Conservation (phyloP, 2,888 invertebrate species). For the Hedya salicella region DNA sequence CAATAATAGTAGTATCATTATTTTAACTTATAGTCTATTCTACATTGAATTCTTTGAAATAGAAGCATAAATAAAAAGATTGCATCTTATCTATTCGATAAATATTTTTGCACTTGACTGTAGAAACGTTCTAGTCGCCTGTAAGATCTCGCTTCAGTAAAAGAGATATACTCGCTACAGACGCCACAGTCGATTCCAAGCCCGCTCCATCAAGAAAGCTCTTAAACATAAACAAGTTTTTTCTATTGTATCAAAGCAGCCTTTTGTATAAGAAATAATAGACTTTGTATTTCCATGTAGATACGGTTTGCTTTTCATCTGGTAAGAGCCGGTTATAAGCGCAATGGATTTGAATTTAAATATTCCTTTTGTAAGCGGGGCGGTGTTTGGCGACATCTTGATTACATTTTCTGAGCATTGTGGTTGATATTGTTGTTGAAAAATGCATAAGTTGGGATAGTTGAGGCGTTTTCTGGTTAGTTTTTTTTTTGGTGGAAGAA, state of each 20-base stretch:
- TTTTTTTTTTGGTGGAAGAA: background rate
- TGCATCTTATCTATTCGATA: too few relatives aligned
- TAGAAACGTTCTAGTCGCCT: too few relatives aligned
- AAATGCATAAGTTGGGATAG: slow-evolving; percentile 24
- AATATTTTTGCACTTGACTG: too few relatives aligned
- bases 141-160: background rate
- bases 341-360: slow-evolving; percentile 51
- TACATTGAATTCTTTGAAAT: too few relatives aligned
- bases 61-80: too few relatives aligned
- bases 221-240: slow-evolving; percentile 72
- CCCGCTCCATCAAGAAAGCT: slow-evolving; percentile 20
- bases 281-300: slow-evolving; percentile 55
- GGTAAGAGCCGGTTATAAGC: slow-evolving; percentile 41
- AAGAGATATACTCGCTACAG: background rate
- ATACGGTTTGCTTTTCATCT: slow-evolving; percentile 52
- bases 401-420: slow-evolving; percentile 44
- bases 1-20: too few relatives aligned
- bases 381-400: slow-evolving; percentile 52
- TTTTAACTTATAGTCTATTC: too few relatives aligned
- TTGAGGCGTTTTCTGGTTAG: background rate
- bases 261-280: slow-evolving; percentile 66
- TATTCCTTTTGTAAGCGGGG: slow-evolving; percentile 51
- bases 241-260: slow-evolving; percentile 66
- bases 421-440: slow-evolving; percentile 16
- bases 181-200: slow-evolving; percentile 54